phyloP scores from a whole-genome alignment of 2,888 invertebrate genomes.

The Antheraea yamamai region DNA sequence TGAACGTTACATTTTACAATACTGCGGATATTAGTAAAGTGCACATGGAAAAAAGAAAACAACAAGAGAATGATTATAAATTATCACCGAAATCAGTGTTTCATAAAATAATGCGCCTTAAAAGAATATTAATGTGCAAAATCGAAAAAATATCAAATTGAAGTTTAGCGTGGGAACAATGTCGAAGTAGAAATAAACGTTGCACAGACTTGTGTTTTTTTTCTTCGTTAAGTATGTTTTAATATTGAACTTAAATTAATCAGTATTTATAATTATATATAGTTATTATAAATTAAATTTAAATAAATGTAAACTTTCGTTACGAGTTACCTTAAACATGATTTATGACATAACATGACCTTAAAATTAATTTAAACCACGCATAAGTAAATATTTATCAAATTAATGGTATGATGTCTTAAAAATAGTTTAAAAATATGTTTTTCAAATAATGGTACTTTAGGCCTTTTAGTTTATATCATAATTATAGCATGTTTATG shows the following conservation, averaged over 20 bases:
- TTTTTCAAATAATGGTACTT: too few species aligned
- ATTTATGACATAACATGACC: not conserved
- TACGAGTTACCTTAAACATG: not conserved
- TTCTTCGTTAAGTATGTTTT: too few species aligned
- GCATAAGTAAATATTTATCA: too few species aligned
- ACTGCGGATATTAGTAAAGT: not conserved
- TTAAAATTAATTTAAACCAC: too few species aligned
- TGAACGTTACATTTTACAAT: constrained; percentile 11
- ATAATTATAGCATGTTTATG: too few species aligned
- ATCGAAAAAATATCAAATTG: not conserved
- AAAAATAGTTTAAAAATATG: too few species aligned
- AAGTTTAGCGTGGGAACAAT: not conserved
- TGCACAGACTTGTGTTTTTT: not conserved
- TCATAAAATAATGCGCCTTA: constrained; percentile 8
- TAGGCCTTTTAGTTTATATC: too few species aligned
- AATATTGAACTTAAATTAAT: not conserved
- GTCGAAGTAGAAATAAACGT: not conserved
- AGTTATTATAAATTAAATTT: not conserved
- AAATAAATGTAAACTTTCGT: not conserved
- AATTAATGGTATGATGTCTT: too few species aligned
- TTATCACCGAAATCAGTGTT: not conserved
- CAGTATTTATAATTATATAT: not conserved
- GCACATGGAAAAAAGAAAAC: not conserved
- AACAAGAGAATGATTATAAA: constrained; percentile 1
- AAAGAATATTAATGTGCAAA: not conserved